Evolutionary conservation across 2,797 vertebrate species (phyloP).

Genomic region (Amblyopsis hoosieri): DNA sequence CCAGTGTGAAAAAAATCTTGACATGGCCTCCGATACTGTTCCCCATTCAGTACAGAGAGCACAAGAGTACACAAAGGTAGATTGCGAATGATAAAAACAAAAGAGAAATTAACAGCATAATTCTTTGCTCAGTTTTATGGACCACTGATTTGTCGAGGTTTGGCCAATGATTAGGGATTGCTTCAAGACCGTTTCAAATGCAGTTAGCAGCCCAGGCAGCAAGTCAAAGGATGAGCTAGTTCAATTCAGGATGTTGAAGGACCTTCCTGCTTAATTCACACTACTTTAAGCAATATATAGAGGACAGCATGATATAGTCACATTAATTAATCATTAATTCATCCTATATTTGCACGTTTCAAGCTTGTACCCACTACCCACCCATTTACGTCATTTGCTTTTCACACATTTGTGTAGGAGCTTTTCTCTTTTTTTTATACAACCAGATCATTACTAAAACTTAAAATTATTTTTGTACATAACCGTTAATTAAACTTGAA

Average conservation of each 20-base stretch:
- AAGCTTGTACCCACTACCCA: slow-evolving; percentile 9
- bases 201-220: slow-evolving; percentile 21
- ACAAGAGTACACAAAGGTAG: slow-evolving; percentile 12
- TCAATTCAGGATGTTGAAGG: slow-evolving; percentile 44
- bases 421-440: slow-evolving; percentile 12
- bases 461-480: slow-evolving; percentile 40
- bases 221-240: slow-evolving; percentile 47
- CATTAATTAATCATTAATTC: not conserved
- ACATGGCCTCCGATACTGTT: slow-evolving; percentile 33
- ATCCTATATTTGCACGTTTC: slow-evolving; percentile 15
- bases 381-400: slow-evolving; percentile 9
- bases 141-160: slow-evolving; percentile 4
- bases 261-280: not conserved
- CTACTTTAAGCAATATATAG: slow-evolving; percentile 22
- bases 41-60: slow-evolving; percentile 37
- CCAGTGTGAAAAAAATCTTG: slow-evolving; percentile 68
- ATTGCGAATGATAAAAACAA: not conserved
- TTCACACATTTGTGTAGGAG: slow-evolving; percentile 12
- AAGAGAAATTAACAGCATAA: not conserved
- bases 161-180: slow-evolving; percentile 19
- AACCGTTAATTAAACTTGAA: slow-evolving; percentile 56
- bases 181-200: slow-evolving; percentile 30
- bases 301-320: slow-evolving; percentile 13
- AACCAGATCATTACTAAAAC: slow-evolving; percentile 27
- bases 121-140: slow-evolving; percentile 38